Evolutionary conservation across 2,888 invertebrate species (phyloP).

Genomic region (Oscheius myriophilus): DNA sequence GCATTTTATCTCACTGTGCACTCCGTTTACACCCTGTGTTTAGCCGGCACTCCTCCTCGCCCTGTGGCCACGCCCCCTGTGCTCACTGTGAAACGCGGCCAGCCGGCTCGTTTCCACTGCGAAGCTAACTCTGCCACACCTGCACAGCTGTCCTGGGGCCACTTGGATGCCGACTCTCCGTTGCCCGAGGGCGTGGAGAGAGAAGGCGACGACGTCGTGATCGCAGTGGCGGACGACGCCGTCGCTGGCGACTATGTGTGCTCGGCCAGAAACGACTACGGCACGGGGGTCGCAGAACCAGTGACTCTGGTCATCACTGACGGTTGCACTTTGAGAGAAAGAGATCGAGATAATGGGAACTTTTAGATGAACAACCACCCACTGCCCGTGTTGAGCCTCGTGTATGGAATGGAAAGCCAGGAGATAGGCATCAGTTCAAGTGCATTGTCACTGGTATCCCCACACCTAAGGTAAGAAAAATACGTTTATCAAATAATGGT

Average conservation of each 20-base stretch:
- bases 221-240: slow-evolving; percentile 56
- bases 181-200: slow-evolving; percentile 58
- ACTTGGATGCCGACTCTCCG: slow-evolving; percentile 44
- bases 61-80: slow-evolving; percentile 67
- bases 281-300: slow-evolving; percentile 61
- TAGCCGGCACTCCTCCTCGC: slow-evolving; percentile 60
- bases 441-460: slow-evolving; percentile 67
- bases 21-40: slow-evolving; percentile 33
- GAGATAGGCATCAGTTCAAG: slow-evolving; percentile 66
- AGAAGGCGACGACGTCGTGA: slow-evolving; percentile 65
- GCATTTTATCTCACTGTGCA: slow-evolving; percentile 3
- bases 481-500: background rate
- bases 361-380: slow-evolving; percentile 65
- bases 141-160: slow-evolving; percentile 64
- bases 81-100: slow-evolving; percentile 56
- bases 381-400: slow-evolving; percentile 68
- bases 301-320: slow-evolving; percentile 64
- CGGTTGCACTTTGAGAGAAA: slow-evolving; percentile 36
- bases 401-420: slow-evolving; percentile 69
- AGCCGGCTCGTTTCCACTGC: slow-evolving; percentile 67
- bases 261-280: slow-evolving; percentile 65
- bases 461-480: slow-evolving; percentile 44
- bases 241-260: slow-evolving; percentile 64
- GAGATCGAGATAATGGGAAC: background rate
- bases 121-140: slow-evolving; percentile 61